Evolutionary conservation across 2,888 invertebrate species (phyloP).

Genomic region (Aphidoletes aphidimyza): DNA sequence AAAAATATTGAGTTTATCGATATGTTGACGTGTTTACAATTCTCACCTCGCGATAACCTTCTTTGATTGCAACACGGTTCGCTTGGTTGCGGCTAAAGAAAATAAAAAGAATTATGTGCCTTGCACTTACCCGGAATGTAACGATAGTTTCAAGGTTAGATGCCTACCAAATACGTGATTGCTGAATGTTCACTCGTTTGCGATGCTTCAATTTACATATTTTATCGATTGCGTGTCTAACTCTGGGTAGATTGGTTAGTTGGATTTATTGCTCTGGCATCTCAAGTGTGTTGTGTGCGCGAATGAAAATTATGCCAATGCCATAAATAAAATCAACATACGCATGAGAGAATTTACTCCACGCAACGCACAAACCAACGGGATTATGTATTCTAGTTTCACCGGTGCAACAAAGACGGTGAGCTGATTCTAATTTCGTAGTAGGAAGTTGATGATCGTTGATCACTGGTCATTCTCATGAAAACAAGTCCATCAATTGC

Average conservation of each 20-base stretch:
- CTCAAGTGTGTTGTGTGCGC: background rate
- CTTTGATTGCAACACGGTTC: background rate
- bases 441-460: too few relatives aligned
- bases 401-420: too few relatives aligned
- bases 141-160: conserved; percentile 25
- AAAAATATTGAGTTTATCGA: conserved; percentile 5
- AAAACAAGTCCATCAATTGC: too few relatives aligned
- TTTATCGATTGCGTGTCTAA: background rate
- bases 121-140: background rate
- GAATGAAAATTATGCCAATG: conserved; percentile 1
- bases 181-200: background rate
- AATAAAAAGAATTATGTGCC: too few relatives aligned
- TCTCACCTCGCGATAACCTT: conserved; percentile 25
- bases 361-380: background rate
- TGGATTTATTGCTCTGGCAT: background rate
- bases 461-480: too few relatives aligned
- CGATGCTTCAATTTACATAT: background rate
- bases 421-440: too few relatives aligned
- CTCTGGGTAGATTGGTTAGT: background rate
- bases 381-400: background rate
- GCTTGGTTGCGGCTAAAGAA: too few relatives aligned
- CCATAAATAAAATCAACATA: conserved; percentile 24
- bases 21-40: conserved; percentile 1
- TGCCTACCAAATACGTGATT: background rate
- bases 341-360: background rate